These are phyloP conservation scores for Trochalopteron elliotii DNA, from an alignment of 2,113 vertebrate species.

Conservation along the genomic window DNA sequence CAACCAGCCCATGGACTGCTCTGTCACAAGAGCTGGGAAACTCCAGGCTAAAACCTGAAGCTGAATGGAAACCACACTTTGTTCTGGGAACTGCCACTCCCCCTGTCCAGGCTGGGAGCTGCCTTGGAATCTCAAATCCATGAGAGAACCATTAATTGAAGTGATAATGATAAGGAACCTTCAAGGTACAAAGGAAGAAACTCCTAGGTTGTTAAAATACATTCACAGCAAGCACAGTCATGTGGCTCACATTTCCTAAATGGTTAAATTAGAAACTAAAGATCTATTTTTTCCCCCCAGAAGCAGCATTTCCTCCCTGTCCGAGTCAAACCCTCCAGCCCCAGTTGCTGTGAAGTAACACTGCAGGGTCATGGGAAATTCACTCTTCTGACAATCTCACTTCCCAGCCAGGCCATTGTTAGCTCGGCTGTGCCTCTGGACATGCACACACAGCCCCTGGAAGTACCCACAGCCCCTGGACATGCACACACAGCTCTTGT, in stretches of 20 bases:
- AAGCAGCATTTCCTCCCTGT: conserved; percentile 75
- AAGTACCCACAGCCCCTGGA: too few species aligned
- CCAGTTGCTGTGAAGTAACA: conserved; percentile 45
- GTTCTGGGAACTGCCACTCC: neutral
- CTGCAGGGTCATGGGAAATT: conserved; percentile 76
- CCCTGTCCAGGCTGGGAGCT: neutral
- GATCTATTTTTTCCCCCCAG: neutral
- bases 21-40: neutral
- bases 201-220: neutral
- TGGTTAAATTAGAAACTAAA: conserved; percentile 41
- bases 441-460: neutral
- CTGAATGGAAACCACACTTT: neutral
- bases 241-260: neutral
- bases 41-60: neutral
- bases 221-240: neutral
- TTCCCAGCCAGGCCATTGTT: conserved; percentile 60
- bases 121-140: neutral
- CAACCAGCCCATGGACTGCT: neutral
- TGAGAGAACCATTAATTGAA: neutral
- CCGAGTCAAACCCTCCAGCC: conserved; percentile 55
- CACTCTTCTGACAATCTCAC: conserved; percentile 41
- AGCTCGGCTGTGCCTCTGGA: neutral
- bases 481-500: neutral
- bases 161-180: neutral
- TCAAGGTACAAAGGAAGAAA: neutral